Base-by-base conservation (phyloP, 2,888 invertebrate species). In the Eugnorisma glareosa region DNA sequence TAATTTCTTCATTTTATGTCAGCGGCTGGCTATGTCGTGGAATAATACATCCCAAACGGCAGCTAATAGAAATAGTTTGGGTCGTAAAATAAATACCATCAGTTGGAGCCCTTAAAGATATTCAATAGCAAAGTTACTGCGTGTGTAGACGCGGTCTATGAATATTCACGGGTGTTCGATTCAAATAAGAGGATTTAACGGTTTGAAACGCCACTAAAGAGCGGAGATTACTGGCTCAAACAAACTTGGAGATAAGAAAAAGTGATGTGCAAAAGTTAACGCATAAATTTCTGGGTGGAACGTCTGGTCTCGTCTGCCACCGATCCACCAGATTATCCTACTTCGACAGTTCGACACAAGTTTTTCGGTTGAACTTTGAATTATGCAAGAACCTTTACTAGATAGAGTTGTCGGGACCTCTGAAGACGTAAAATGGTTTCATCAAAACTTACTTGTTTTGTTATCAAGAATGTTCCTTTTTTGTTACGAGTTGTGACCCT, bases 251-350 rank as follows among this genome's bases (percentile, higher is more conserved):
- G 95, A 96, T 96, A 96, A 95, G 95, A 93, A 94, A 92, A 94
- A 95, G 93, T 94, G 94, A 96, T 94, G 95, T 94, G 94, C 90
- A 90, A 88, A 96, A 96, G 94, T 96, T 96, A 87, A 92, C 87
- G 91, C 93, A 95, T 96, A 96, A 96, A 96, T 96, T 95, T 92
- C 90, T 80, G 85, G 89, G 90, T 90, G 90, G 89, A 94, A 93
- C 94, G 94, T 95, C 94, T 95, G 94, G 92, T 92, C 91, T 91
- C 93, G 92, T 94, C 93, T 92, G 92, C 92, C 92, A 92, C 91
- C 92, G 93, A 94, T 92, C 91, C 90, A 89, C 90, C 91, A 93
- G 94, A 95, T 95, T 95, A 95, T 94, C 94, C 94, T 89, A 90
- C 90, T 95, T 95, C 94, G 94, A 93, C 94, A 94, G 93, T 93